Base-by-base conservation (phyloP, 2,888 invertebrate species). In the Mesoligia furuncula region DNA sequence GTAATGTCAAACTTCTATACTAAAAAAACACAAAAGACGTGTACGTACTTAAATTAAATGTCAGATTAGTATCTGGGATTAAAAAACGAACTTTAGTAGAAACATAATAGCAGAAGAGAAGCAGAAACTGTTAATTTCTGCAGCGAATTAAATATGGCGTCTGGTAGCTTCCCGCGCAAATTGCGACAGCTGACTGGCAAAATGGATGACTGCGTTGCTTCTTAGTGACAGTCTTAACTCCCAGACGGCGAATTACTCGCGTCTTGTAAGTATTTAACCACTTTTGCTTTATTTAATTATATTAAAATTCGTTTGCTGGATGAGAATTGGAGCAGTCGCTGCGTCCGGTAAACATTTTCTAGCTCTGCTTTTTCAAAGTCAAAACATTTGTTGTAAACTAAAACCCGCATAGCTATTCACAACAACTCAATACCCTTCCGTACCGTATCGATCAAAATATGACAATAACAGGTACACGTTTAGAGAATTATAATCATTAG, bases 131-230 rank as follows among this genome's bases (percentile, higher is more conserved):
- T 39, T 36, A 15, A 62, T 62, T 62, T 45, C 62, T 54, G 9
- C 54, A 75, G 27, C 5, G 36, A 27, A 64, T 80, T 72, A 74
- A 84, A 79, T n/a, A 79, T 69, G 64, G 74, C 84, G 65, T 62
- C 64, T 64, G 71, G 57, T 20, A 61, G 51, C 9, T 75, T 79
- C 80, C 74, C 82, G 80, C 71, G 71, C 71, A 57, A 79, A 72
- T 66, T 69, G 36, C 42, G 61, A 68, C 74, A 67, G 66, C 51
- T 68, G 65, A 36, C 67, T 64, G 65, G 20, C 17, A 54, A 27
- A 74, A 82, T 74, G 70, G 82, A 84, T 70, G 57, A 67, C 57
- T 65, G 62, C 42, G n/a, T 65, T 73, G 27, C 9, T 64, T 54
- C 45, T 62, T 57, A 54, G 71, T 64, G 62, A 67, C 48, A 77